Evolutionary conservation across 2,888 invertebrate species (phyloP).

Genomic region (Xanthorhoe spadicearia): DNA sequence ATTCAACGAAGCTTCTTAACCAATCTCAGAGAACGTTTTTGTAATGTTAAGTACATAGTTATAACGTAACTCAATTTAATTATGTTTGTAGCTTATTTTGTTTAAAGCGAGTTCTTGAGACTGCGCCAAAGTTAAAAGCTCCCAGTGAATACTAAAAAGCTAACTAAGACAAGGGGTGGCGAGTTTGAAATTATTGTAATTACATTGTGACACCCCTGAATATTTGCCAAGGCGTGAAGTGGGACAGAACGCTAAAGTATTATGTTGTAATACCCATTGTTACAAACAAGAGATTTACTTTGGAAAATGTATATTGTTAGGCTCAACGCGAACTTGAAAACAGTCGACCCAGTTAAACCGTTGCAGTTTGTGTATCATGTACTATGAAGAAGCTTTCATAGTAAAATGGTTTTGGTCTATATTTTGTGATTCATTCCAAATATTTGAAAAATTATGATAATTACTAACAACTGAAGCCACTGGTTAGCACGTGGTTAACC

Average conservation of each 20-base stretch:
- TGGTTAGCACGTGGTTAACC: too few relatives aligned
- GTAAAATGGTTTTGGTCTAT: too few relatives aligned
- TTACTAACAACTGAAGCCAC: too few relatives aligned
- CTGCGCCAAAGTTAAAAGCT: constrained; percentile 37
- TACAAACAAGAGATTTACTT: constrained; percentile 17
- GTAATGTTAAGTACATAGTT: constrained; percentile 3
- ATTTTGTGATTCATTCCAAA: too few relatives aligned
- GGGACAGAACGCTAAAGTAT: constrained; percentile 19
- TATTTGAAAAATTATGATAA: too few relatives aligned
- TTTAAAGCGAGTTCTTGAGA: constrained; percentile 36
- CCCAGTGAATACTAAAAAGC: constrained; percentile 39
- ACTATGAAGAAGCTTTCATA: too few relatives aligned
- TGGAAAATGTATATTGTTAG: background rate
- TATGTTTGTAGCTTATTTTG: constrained; percentile 29
- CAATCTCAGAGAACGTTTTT: background rate
- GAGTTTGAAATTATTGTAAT: constrained; percentile 42
- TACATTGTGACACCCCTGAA: constrained; percentile 34
- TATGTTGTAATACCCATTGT: constrained; percentile 19
- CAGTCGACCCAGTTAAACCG: too few relatives aligned
- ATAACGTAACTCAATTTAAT: constrained; percentile 23
- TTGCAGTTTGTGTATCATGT: too few relatives aligned
- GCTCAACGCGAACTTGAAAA: background rate
- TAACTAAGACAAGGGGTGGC: constrained; percentile 30
- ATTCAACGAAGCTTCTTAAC: background rate
- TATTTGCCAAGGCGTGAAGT: constrained; percentile 35